These are phyloP conservation scores for Apeira syringaria DNA, from an alignment of 2,888 invertebrate species.

Conservation along the genomic window DNA sequence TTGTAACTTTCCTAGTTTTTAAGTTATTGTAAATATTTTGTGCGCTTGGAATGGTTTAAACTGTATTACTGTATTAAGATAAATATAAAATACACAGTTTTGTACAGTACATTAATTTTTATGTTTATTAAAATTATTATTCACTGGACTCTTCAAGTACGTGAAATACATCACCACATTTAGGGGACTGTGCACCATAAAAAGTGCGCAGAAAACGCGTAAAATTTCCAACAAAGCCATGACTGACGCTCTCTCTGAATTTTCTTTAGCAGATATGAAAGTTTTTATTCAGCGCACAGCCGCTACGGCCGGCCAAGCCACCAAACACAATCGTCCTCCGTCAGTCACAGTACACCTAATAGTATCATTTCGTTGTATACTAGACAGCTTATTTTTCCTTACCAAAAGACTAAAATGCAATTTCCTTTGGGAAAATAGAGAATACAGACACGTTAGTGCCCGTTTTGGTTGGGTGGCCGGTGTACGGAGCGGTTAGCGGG, in stretches of 20 bases:
- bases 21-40: too few relatives aligned
- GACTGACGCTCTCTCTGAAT: constrained; percentile 24
- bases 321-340: constrained; percentile 13
- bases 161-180: too few relatives aligned
- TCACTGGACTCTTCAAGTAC: too few relatives aligned
- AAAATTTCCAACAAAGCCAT: constrained; percentile 21
- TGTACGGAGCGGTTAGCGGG: constrained; percentile 9
- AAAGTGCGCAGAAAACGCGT: constrained; percentile 6
- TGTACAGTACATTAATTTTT: too few relatives aligned
- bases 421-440: constrained; percentile 45
- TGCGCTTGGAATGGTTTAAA: too few relatives aligned
- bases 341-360: neutral
- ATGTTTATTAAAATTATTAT: too few relatives aligned
- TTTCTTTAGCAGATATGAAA: constrained; percentile 26
- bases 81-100: too few relatives aligned
- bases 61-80: too few relatives aligned
- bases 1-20: too few relatives aligned
- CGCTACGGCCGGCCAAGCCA: neutral
- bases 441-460: constrained; percentile 23
- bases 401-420: constrained; percentile 46
- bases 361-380: neutral
- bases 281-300: constrained; percentile 25
- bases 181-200: too few relatives aligned
- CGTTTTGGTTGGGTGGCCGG: constrained; percentile 20
- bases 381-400: constrained; percentile 39